Percentiles rank a stretch among this genome's conserved stretches.
phyloP scores from a whole-genome alignment of 2,797 vertebrate species.

The Sebastes oblongus region DNA sequence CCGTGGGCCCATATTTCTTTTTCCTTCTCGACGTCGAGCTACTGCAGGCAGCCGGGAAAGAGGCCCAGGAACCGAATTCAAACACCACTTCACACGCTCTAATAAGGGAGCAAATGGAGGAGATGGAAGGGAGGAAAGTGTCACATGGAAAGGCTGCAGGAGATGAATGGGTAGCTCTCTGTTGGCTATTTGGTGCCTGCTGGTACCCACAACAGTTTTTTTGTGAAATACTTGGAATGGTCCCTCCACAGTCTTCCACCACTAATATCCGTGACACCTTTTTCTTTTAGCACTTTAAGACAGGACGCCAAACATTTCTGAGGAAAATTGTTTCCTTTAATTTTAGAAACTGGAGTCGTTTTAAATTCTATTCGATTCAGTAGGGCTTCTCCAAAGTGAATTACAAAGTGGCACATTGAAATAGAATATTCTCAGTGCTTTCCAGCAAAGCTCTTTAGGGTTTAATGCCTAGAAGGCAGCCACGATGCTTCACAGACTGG shows the following conservation, averaged over 20 bases:
- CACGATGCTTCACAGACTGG: conserved; percentile 54
- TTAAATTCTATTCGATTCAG: conserved; percentile 56
- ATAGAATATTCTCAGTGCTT: conserved; percentile 67
- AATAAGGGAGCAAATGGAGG: conserved; percentile 76
- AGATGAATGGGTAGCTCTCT: conserved; percentile 63
- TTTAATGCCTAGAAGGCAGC: conserved; percentile 69
- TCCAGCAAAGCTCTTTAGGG: conserved; percentile 76
- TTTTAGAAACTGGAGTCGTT: conserved; percentile 49
- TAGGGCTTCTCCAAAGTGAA: conserved; percentile 65
- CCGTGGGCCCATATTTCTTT: conserved; percentile 65
- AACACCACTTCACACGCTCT: conserved; percentile 72
- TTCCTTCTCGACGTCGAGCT: conserved; percentile 45
- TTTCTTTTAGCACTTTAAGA: conserved; percentile 16
- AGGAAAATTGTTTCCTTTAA: conserved; percentile 49
- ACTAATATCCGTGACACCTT: conserved; percentile 23
- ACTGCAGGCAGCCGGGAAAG: conserved; percentile 55
- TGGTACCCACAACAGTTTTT: conserved; percentile 11
- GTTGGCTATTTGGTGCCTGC: conserved; percentile 45
- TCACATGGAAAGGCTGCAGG: conserved; percentile 55
- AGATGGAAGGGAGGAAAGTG: conserved; percentile 53
- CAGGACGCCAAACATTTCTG: conserved; percentile 28
- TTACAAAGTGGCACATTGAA: conserved; percentile 68
- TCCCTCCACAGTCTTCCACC: background rate
- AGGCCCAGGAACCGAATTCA: conserved; percentile 69
- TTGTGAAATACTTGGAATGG: conserved; percentile 11